phyloP scores from a whole-genome alignment of 2,113 vertebrate genomes.

The Amphilophus citrinellus region DNA sequence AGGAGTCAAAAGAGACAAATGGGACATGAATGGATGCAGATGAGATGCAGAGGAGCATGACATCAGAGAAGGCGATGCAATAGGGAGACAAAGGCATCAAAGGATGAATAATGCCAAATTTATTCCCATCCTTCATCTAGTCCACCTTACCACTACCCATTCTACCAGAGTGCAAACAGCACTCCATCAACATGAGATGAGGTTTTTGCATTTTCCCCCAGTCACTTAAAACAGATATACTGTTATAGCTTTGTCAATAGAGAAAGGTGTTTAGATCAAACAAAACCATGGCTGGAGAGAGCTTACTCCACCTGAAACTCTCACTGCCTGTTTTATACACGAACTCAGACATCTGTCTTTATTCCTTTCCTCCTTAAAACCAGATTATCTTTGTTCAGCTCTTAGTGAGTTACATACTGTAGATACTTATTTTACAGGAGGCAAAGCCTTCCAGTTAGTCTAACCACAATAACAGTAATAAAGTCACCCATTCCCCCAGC shows the following conservation, averaged over 20 bases:
- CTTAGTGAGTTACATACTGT: neutral
- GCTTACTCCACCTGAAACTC: neutral
- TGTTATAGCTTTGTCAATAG: conserved; percentile 56
- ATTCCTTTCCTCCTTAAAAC: neutral
- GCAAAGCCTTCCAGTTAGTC: neutral
- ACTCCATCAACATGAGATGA: conserved; percentile 65
- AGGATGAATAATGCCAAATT: conserved; percentile 69
- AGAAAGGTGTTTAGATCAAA: conserved; percentile 27
- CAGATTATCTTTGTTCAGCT: conserved; percentile 5
- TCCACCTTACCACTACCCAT: conserved; percentile 51
- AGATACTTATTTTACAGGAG: conserved; percentile 9
- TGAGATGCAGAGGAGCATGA: conserved; percentile 74
- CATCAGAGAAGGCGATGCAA: conserved; percentile 63
- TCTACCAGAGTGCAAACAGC: conserved; percentile 62
- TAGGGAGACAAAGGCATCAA: conserved; percentile 61
- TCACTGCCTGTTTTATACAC: neutral
- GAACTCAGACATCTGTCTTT: neutral
- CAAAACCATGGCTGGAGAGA: conserved; percentile 10
- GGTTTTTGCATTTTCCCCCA: conserved; percentile 42
- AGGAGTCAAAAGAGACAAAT: conserved; percentile 66
- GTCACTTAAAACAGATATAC: conserved; percentile 61
- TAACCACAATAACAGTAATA: neutral
- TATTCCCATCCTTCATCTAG: conserved; percentile 54
- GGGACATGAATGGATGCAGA: conserved; percentile 68
- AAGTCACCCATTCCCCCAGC: neutral